A percentile compares a stretch with the other conserved stretches of the same genome.
These are phyloP conservation scores for Hetaerina americana DNA, from an alignment of 1,140 invertebrate genomes.

Conservation along the genomic window DNA sequence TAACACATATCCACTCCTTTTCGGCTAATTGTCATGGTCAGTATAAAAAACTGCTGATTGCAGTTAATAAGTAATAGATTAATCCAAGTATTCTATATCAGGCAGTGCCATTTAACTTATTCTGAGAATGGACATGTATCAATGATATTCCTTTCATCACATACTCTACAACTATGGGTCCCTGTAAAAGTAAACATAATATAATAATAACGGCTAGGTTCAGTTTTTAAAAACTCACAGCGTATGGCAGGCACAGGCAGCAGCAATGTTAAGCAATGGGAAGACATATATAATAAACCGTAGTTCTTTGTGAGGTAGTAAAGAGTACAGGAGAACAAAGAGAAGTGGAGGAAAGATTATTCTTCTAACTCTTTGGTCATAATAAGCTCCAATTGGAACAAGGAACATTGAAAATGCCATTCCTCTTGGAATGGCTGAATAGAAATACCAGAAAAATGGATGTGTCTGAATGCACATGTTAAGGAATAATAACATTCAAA, in stretches of 20 bases:
- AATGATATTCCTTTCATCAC: too few species aligned
- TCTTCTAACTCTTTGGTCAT: conserved; percentile 53
- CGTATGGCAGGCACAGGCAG: conserved; percentile 69
- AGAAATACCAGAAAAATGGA: conserved; percentile 98
- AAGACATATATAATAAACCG: conserved; percentile 96
- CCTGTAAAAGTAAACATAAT: too few species aligned
- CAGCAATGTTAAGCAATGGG: conserved; percentile 85
- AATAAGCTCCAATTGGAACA: conserved; percentile 62
- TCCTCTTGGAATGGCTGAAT: conserved; percentile 86
- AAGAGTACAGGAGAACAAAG: conserved; percentile 86
- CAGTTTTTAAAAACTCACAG: conserved; percentile 60
- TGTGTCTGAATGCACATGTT: conserved; percentile 50
- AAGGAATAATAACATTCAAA: not conserved
- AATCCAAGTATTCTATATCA: too few species aligned
- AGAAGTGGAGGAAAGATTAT: conserved; percentile 58
- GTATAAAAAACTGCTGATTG: too few species aligned
- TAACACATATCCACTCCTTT: too few species aligned
- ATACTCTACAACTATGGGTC: too few species aligned
- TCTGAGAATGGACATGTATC: too few species aligned
- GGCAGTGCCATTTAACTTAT: too few species aligned
- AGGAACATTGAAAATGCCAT: conserved; percentile 68
- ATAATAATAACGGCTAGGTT: too few species aligned
- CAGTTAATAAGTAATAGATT: too few species aligned
- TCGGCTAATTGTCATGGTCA: too few species aligned
- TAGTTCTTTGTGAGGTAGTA: conserved; percentile 95